phyloP scores from a whole-genome alignment of 2,888 invertebrate species.

The Poecilus cupreus region DNA sequence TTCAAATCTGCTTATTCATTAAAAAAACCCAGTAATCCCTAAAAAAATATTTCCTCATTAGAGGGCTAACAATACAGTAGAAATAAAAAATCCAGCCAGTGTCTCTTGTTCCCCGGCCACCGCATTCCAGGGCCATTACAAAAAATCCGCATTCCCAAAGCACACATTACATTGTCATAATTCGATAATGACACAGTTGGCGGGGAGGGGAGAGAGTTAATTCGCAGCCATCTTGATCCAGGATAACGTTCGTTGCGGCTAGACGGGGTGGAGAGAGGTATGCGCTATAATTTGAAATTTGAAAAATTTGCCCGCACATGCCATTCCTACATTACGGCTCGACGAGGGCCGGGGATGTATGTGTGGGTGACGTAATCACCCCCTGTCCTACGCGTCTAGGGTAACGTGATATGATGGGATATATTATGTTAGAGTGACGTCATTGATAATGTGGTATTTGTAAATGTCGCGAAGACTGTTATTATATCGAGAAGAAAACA shows the following conservation, averaged over 20 bases:
- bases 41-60: too few relatives aligned
- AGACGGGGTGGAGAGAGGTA: background rate
- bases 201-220: background rate
- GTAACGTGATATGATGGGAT: too few relatives aligned
- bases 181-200: background rate
- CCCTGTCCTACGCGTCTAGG: background rate
- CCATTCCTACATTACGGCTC: slow-evolving; percentile 34
- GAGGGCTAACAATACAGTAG: background rate
- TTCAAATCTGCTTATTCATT: too few relatives aligned
- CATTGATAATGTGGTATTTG: background rate
- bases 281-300: slow-evolving; percentile 50
- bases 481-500: background rate
- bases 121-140: background rate
- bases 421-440: background rate
- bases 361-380: background rate
- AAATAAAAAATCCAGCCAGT: background rate
- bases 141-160: background rate
- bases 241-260: background rate
- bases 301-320: slow-evolving; percentile 52
- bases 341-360: too few relatives aligned
- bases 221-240: background rate
- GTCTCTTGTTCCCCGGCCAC: background rate
- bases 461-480: background rate
- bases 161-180: background rate
- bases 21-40: too few relatives aligned